phyloP scores from a whole-genome alignment of 30 jellyfish, hydroid and myxozoan genomes.

The Aurelia aurita complex sp. Pacific region DNA sequence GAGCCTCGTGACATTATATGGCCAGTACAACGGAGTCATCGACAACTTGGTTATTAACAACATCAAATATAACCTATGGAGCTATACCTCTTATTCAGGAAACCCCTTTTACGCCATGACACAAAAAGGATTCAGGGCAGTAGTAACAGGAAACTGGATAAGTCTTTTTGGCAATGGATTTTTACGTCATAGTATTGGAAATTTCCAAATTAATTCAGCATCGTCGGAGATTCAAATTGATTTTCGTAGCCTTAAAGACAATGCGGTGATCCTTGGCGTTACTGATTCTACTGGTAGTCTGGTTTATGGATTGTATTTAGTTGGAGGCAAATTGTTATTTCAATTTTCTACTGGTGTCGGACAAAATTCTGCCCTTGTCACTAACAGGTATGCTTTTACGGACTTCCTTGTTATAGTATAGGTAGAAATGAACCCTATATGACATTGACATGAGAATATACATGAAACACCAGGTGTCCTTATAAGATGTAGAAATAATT shows the following conservation, averaged over 20 bases:
- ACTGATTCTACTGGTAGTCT: conserved; percentile 69
- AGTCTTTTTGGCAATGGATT: conserved; percentile 96
- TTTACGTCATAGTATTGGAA: conserved; percentile 75
- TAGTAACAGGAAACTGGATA: conserved; percentile 64
- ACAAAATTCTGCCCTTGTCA: conserved; percentile 79
- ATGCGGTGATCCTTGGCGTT: conserved; percentile 88
- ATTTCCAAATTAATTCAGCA: conserved; percentile 53
- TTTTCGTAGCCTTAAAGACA: conserved; percentile 85
- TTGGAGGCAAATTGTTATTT: conserved; percentile 86
- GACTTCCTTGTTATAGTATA: too few relatives aligned
- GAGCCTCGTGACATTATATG: conserved; percentile 73
- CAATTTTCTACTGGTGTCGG: conserved; percentile 97
- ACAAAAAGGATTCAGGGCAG: conserved; percentile 68
- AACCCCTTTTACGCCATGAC: conserved; percentile 54
- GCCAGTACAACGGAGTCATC: conserved; percentile 76
- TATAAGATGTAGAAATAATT: too few relatives aligned
- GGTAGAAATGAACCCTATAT: too few relatives aligned
- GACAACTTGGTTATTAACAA: conserved; percentile 84
- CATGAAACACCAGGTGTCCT: too few relatives aligned
- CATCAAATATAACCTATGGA: conserved; percentile 83
- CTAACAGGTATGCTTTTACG: conserved; percentile 63
- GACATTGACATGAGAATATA: too few relatives aligned
- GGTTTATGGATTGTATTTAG: conserved; percentile 81
- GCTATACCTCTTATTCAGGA: conserved; percentile 63
- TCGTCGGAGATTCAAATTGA: conserved; percentile 79